Evolutionary conservation across 2,797 vertebrate genomes (phyloP), one percentile per base, ranked within the genome.

Genomic region (Sebastes wilsoni): DNA sequence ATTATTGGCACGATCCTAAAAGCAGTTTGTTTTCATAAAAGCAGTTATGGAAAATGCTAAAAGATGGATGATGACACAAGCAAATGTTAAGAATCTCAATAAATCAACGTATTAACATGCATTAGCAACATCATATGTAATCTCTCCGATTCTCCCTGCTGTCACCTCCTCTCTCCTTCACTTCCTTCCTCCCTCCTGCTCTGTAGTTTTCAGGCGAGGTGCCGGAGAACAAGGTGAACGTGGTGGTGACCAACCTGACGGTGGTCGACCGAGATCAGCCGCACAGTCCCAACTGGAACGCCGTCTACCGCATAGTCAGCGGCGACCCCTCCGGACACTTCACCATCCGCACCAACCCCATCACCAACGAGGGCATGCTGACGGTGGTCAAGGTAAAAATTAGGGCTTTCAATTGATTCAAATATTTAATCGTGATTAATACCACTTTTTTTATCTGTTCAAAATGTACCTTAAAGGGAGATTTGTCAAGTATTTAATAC

Each of bases 201-300:
- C 28, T 38, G 16, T 60, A 99, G 99, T 99, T 97, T 77, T 96
- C 96, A 0, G 99, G 98, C 10, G 97, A 99, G 69, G 97, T 99
- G 59, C 97, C 96, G 0, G 99, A 99, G 92, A 99, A 99, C 92
- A 95, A 96, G 59, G 95, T 98, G 91, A 97, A 98, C 34, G 96
- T 95, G 0, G 96, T 98, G 71, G 97, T 99, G 32, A 97, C 98
- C 27, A 99, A 99, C 90, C 94, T 99, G 90, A 98, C 97, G 0
- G 97, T 99, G 87, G 92, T 97, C 87, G 99, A 99, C 95, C 90
- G 97, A 49, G 99, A 99, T 89, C 98, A 99, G 94, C 97, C 99
- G 0, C 97, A 98, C 93, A 98, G 97, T 0, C 96, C 97, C n/a
- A 99, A 99, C 95, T 99, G 99, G 99, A 99, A 99, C 0, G 98